Evolutionary conservation across 2,113 vertebrate species (phyloP), one percentile per base, ranked within the genome.

Genomic region (Psophia crepitans): DNA sequence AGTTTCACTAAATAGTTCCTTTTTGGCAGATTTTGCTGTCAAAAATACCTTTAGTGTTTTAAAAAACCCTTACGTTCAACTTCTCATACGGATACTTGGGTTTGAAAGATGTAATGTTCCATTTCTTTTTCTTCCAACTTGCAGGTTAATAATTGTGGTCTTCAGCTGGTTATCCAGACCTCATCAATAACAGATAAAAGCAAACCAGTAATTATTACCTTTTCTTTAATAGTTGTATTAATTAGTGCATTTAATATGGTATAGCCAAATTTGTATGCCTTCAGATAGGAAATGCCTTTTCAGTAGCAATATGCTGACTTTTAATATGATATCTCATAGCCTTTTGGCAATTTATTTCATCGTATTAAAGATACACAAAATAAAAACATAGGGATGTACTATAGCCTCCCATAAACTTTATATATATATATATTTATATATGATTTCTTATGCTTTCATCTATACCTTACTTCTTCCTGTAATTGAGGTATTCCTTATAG

Each of bases 101-200:
- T 83, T 48, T 57, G 7, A 46, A 35, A 74, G 77, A 19, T 9
- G 1, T 58, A 65, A 35, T 11, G 9, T 54, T 74, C 6, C 4
- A 8, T 91, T 80, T 84, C 2, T 49, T 75, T 51, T 61, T 37
- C 37, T 70, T 90, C 8, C 19, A 28, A 64, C 70, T 82, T 66
- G 8, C 91, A 97, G 97, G 91, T 94, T 71, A 96, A 54, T 92
- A 98, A 98, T 64, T 98, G 97, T 93, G 98, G 98, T 35, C 98
- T 98, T 92, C 98, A 98, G 89, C 96, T 98, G 84, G 98, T 98
- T 78, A 98, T 98, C 93, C 98, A 98, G 85, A 94, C 97, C 12
- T 97, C 98, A 0, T 90, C 98, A 12, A 95, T 98, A 92, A 68
- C 98, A 65, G 98, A 98, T 43, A 98, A 98, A 97, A 93, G 33